Base-by-base conservation (phyloP, 1,140 invertebrate genomes). In the Drosophila melanica region DNA sequence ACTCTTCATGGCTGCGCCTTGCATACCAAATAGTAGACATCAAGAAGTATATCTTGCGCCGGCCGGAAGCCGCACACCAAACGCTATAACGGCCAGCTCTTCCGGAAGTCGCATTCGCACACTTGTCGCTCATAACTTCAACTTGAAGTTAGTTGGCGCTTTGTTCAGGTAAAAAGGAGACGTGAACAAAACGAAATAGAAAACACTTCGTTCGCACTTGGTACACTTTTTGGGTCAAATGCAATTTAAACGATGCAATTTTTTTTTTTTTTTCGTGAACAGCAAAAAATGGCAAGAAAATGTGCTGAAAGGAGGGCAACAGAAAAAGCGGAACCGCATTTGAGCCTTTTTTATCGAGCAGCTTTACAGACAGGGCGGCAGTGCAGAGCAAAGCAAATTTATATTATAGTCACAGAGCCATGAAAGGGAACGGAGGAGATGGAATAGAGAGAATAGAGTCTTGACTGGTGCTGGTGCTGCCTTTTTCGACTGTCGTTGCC, bases 71-170 rank as follows among this genome's bases (percentile, higher is more conserved):
- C 67, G 37, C 45, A 64, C 45, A 69, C 27, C 50, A 18, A 41
- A 54, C 12, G 41, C 42, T 55, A 16, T 48, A 50, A 67, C 14
- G 53, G 57, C 45, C 62, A 27, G 41, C 23, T 51, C 27, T 23
- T 53, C 35, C 42, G 69, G 75, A 84, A 86, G 77, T 87, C 67
- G 85, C 68, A 87, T 86, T 87, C 76, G 72, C 82, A 82, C 82
- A 89, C 82, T 87, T 87, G 84, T 89, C 82, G 79, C 76, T 87
- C 82, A 87, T 87, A 87, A 87, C 82, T 87, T 87, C 62, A 87
- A 73, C 55, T 85, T 72, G 71, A 79, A 73, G 79, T 73, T 57
- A 54, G 54, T 86, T 86, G 70, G 66, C 54, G 75, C 55, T 51
- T 68, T 66, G 66, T 65, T 76, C 77, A 86, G 82, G 82, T 87